These are phyloP conservation scores for Rotaria magnacalcarata DNA, from an alignment of 2,888 invertebrate genomes.

Conservation along the genomic window DNA sequence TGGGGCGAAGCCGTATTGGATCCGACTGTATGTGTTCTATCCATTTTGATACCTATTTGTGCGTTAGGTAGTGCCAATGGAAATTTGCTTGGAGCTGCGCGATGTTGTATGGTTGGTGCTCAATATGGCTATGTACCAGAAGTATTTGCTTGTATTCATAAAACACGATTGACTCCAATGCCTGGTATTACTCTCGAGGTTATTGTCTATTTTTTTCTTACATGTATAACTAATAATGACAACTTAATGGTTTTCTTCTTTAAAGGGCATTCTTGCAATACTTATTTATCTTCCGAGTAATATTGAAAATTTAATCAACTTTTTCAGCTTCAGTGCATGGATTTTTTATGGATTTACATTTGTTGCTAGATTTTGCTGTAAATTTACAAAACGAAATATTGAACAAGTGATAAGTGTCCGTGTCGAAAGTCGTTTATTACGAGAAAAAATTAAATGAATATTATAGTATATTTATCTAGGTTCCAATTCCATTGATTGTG, in stretches of 20 bases:
- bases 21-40: not conserved
- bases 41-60: not conserved
- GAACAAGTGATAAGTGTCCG: not conserved
- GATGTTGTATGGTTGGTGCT: conserved; percentile 5
- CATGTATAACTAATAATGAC: not conserved
- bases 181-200: not conserved
- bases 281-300: not conserved
- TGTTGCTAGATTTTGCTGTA: not conserved
- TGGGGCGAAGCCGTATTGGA: not conserved
- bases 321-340: not conserved
- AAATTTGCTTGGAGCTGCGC: not conserved
- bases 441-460: too few species aligned
- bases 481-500: not conserved
- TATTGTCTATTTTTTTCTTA: too few species aligned
- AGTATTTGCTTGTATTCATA: conserved; percentile 32
- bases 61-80: not conserved
- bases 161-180: not conserved
- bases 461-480: not conserved
- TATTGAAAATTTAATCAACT: not conserved
- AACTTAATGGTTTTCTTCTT: not conserved
- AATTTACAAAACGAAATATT: not conserved
- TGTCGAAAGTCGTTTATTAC: not conserved
- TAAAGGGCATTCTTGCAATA: not conserved
- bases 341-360: not conserved
- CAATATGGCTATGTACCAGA: conserved; percentile 35